Conservation (phyloP, 2,113 vertebrate species). For the Dasyprocta punctata region DNA sequence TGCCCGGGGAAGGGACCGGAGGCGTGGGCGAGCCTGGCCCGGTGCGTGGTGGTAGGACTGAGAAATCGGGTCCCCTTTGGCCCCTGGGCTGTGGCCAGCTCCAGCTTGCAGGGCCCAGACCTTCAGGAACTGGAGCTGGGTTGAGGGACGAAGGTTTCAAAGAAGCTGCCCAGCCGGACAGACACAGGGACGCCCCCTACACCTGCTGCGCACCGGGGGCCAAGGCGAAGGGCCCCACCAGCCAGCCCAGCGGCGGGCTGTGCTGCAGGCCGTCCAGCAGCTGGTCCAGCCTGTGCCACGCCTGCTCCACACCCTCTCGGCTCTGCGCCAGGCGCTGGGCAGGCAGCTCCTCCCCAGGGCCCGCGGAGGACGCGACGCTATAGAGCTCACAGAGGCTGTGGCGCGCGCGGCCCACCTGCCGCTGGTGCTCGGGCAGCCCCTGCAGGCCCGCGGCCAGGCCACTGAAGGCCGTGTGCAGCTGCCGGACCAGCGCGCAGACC, state of each 20-base stretch:
- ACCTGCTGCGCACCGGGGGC: slow-evolving; percentile 53
- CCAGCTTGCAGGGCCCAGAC: not conserved
- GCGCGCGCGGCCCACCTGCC: slow-evolving; percentile 82
- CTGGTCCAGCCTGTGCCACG: slow-evolving; percentile 87
- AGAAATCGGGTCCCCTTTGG: not conserved
- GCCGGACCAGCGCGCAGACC: slow-evolving; percentile 83
- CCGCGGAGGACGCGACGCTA: slow-evolving; percentile 79
- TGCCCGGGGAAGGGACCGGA: not conserved
- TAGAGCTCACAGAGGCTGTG: slow-evolving; percentile 86
- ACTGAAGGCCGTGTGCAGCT: slow-evolving; percentile 85
- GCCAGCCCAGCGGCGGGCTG: slow-evolving; percentile 86
- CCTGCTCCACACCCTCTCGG: slow-evolving; percentile 77
- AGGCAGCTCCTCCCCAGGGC: slow-evolving; percentile 55
- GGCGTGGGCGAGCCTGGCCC: fast-evolving
- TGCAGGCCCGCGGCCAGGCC: slow-evolving; percentile 88
- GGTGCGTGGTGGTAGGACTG: fast-evolving
- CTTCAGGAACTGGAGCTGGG: not conserved
- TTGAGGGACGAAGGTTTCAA: not conserved
- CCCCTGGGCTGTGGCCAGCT: not conserved
- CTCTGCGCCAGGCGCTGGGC: slow-evolving; percentile 84
- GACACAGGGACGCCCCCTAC: slow-evolving; percentile 54
- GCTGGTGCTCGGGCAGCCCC: slow-evolving; percentile 89
- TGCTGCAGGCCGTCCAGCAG: slow-evolving; percentile 87
- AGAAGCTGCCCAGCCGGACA: not conserved
- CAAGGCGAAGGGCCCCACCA: slow-evolving; percentile 88